Evolutionary conservation across 2,113 vertebrate genomes (phyloP).

Genomic region (Trematocara nigrifrons): DNA sequence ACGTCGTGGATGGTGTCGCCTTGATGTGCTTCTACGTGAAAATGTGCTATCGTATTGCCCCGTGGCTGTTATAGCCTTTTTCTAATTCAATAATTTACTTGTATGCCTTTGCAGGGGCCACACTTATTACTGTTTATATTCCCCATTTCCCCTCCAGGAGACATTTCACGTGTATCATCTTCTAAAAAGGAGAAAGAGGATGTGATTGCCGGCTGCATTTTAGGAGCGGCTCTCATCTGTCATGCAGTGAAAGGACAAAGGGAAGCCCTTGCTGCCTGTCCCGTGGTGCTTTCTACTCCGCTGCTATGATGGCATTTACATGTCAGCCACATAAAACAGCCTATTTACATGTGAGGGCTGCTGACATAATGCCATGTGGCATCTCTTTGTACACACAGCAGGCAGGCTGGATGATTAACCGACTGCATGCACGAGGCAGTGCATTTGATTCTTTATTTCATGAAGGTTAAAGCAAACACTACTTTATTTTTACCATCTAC

Average conservation of each 20-base stretch:
- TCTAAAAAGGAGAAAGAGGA: constrained; percentile 1
- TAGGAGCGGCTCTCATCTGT: constrained; percentile 35
- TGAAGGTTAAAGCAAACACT: neutral
- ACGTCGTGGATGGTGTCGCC: neutral
- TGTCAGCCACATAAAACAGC: constrained; percentile 55
- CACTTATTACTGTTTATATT: constrained; percentile 31
- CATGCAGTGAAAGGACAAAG: constrained; percentile 50
- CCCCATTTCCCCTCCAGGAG: neutral
- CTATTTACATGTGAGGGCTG: constrained; percentile 41
- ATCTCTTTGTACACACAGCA: constrained; percentile 27
- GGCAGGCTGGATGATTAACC: constrained; percentile 23
- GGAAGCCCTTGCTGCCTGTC: constrained; percentile 11
- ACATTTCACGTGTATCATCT: constrained; percentile 24
- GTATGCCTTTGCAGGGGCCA: neutral
- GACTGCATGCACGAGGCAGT: neutral
- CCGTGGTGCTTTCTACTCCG: constrained; percentile 13
- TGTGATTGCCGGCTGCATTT: constrained; percentile 22
- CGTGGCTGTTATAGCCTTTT: neutral
- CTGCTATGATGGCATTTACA: constrained; percentile 49
- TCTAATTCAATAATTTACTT: constrained; percentile 13
- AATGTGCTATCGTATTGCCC: neutral
- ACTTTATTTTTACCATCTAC: neutral
- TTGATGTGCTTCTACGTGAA: neutral
- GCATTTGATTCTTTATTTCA: neutral
- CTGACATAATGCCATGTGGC: constrained; percentile 43